phyloP scores from a whole-genome alignment of 2,797 vertebrate genomes.

The Florisuga fusca region DNA sequence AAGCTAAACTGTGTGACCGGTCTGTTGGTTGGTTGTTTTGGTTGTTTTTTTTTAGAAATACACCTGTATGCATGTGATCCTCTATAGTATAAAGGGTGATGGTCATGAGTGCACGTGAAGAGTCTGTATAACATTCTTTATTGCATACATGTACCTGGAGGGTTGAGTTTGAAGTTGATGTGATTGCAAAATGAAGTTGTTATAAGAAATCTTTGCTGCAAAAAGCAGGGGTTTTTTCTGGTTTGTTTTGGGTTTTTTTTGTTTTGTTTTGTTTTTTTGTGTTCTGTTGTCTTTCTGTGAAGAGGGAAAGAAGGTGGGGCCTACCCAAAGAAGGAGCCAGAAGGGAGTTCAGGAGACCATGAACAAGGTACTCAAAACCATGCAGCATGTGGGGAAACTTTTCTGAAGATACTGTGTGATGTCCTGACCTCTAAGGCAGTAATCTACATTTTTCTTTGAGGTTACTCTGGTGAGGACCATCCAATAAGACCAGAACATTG shows the following conservation, averaged over 20 bases:
- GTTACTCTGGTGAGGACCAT: neutral
- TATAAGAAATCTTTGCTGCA: neutral
- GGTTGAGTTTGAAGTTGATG: rapidly evolving
- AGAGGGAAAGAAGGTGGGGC: neutral
- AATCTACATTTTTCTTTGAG: neutral
- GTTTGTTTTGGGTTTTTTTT: no score
- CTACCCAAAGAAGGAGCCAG: neutral
- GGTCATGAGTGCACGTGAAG: rapidly evolving
- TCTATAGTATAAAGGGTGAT: neutral
- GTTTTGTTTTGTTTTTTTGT: no score
- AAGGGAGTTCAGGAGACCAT: neutral
- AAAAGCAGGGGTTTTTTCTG: neutral
- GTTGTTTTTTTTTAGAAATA: neutral
- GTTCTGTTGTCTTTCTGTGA: neutral
- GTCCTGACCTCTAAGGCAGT: neutral
- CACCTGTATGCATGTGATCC: neutral
- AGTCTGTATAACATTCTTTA: neutral
- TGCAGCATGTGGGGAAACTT: neutral
- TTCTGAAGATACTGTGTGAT: neutral
- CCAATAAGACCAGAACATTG: neutral
- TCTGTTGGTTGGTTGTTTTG: neutral
- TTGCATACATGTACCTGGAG: neutral
- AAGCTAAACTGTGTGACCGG: neutral
- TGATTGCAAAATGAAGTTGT: neutral
- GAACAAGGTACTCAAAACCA: rapidly evolving